Base-by-base conservation (phyloP, 2,113 vertebrate genomes). In the Forbesichthys papilliferus region DNA sequence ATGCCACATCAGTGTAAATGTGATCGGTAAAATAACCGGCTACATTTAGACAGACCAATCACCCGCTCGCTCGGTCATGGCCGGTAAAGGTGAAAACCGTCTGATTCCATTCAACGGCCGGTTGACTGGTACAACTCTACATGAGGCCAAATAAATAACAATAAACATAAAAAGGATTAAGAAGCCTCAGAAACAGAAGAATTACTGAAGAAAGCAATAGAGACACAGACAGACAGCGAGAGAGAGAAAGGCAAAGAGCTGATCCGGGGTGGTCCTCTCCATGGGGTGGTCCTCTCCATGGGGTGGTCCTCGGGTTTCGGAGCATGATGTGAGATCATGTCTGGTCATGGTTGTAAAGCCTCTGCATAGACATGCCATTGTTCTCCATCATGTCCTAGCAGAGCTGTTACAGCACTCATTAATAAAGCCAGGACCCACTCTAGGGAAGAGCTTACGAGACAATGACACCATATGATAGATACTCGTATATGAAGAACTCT, bases 271-370 rank as follows among this genome's bases (percentile, higher is more conserved):
- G 86, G 86, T 89, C 68, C 55, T 61, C 48, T 48, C 33, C 56
- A 36, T 18, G 18, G 7, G 20, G 85, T 75, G 53, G 65, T 55
- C 57, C 84, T 89, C 83, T 48, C 33, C 56, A 36, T 18, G 18
- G 7, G 20, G 85, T 75, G 53, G 65, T 55, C 57, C 84, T 89
- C 83, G 18, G 68, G 74, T 88, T 87, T 86, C 86, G 64, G 36
- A 66, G 74, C 68, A 71, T 20, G 57, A 78, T 74, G 79, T 86
- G 86, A 88, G 80, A 78, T 90, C 85, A 87, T 81, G 84, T 89
- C 89, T 88, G 82, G 83, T 66, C 68, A 61, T 71, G 61, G 81
- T 76, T 74, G 63, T 42, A 69, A 51, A 69, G 85, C 68, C 79
- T 72, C 73, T 79, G 56, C 48, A 68, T 52, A 80, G 80, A 81